phyloP scores from a whole-genome alignment of 1,140 invertebrate species.

The Mizuhopecten yessoensis region DNA sequence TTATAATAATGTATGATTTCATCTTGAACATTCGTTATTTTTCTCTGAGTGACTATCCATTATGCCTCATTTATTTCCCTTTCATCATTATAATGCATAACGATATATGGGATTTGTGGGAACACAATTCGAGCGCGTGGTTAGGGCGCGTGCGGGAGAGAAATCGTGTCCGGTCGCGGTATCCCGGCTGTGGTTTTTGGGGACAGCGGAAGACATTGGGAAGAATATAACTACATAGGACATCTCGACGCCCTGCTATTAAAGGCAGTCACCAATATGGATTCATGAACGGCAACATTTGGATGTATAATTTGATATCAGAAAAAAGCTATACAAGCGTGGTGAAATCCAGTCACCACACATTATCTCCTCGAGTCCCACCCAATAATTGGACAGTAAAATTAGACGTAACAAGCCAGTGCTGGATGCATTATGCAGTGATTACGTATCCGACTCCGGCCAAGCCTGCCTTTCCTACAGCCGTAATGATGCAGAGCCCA shows the following conservation, averaged over 20 bases:
- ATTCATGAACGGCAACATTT: slow-evolving; percentile 25
- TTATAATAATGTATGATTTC: neutral
- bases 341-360: slow-evolving; percentile 23
- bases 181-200: slow-evolving; percentile 7
- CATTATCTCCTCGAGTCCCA: slow-evolving; percentile 26
- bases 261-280: slow-evolving; percentile 14
- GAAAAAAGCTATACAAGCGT: neutral
- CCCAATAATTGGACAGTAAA: slow-evolving; percentile 34
- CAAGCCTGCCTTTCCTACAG: neutral
- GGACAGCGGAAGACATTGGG: neutral
- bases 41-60: neutral
- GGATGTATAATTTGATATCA: slow-evolving; percentile 29
- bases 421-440: slow-evolving; percentile 9
- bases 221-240: slow-evolving; percentile 1
- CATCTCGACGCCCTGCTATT: neutral
- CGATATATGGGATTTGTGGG: slow-evolving; percentile 21
- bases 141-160: slow-evolving; percentile 15
- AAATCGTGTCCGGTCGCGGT: neutral
- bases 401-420: neutral
- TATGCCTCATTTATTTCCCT: slow-evolving; percentile 27
- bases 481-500: neutral
- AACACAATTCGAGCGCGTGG: slow-evolving; percentile 31
- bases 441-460: neutral
- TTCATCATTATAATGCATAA: slow-evolving; percentile 36
- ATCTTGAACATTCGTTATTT: neutral